Evolutionary conservation across 2,797 vertebrate species (phyloP), one percentile per base, ranked within the genome.

Genomic region (Molothrus ater): DNA sequence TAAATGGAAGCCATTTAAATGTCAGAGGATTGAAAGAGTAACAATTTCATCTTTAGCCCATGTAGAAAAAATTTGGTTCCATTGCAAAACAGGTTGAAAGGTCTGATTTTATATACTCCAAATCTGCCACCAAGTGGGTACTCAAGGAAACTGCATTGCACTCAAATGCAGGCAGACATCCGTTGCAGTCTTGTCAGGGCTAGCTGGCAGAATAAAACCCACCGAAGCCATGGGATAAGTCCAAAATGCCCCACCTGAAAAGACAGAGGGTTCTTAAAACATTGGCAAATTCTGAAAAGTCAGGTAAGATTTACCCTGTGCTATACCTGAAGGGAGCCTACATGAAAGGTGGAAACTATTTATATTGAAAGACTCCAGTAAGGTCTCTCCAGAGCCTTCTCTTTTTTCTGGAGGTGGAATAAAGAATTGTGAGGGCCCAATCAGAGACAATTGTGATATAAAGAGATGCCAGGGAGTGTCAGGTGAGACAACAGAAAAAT

Each of bases 401-500:
- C 8, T 38, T 70, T 60, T 47, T 74, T 22, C 9, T 25, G 3
- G 7, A 40, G 40, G 26, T 1, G 1, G 29, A 59, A 66, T 54
- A 34, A 73, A 57, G 42, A 53, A 43, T 48, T 2, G 2, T 1
- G 24, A 61, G 10, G 28, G 17, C 18, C 32, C 9, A 22, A 34
- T 57, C 22, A 57, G 29, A 78, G 24, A 24, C 13, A 25, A 6
- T 0, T 32, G 34, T 9, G 14, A 60, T 12, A 34, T 19, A 32
- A 26, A 68, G 29, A 32, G 43, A 36, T 3, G 9, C 15, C 0
- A 0, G 13, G 17, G 32, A 26, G 9, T 0, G 1, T n/a, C 47
- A 20, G 20, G 45, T 29, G 57, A 51, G 36, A 61, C 15, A 31
- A 15, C 7, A 47, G 36, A 21, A 40, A 34, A 69, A 17, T 0